Evolutionary conservation across 2,888 invertebrate genomes (phyloP).

Genomic region (Linyphia triangularis): DNA sequence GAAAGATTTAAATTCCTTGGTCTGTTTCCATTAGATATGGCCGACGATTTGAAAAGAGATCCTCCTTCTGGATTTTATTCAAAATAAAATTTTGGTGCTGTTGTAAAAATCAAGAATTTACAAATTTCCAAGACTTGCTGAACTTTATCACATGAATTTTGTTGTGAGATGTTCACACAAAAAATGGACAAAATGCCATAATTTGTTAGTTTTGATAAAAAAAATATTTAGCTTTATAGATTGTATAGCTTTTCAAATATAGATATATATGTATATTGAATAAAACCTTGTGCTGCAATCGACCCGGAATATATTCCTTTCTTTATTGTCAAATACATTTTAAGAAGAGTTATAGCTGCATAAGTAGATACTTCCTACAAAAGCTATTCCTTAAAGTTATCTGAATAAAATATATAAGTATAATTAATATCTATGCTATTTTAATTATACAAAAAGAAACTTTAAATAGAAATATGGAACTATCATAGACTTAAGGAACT

Average conservation of each 20-base stretch:
- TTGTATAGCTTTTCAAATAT: constrained; percentile 38
- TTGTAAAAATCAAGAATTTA: neutral
- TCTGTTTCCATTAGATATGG: constrained; percentile 83
- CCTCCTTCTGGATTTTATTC: constrained; percentile 69
- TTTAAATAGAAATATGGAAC: too few relatives aligned
- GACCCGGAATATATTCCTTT: too few relatives aligned
- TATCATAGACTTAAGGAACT: too few relatives aligned
- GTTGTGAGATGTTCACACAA: neutral
- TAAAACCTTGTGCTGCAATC: too few relatives aligned
- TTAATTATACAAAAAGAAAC: too few relatives aligned
- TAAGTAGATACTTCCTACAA: too few relatives aligned
- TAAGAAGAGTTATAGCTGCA: too few relatives aligned
- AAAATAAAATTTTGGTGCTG: constrained; percentile 11
- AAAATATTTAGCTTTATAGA: constrained; percentile 31
- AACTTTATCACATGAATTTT: neutral
- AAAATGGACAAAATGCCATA: neutral
- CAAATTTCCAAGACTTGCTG: neutral
- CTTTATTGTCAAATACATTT: too few relatives aligned
- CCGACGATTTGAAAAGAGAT: constrained; percentile 54
- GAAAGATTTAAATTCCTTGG: constrained; percentile 93
- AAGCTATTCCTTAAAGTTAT: too few relatives aligned
- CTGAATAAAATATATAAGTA: too few relatives aligned
- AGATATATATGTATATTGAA: constrained; percentile 32
- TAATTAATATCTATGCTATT: too few relatives aligned
- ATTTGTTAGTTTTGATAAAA: constrained; percentile 34